Base-by-base conservation (phyloP, 2,797 vertebrate genomes). In the Neosalanx taihuensis region DNA sequence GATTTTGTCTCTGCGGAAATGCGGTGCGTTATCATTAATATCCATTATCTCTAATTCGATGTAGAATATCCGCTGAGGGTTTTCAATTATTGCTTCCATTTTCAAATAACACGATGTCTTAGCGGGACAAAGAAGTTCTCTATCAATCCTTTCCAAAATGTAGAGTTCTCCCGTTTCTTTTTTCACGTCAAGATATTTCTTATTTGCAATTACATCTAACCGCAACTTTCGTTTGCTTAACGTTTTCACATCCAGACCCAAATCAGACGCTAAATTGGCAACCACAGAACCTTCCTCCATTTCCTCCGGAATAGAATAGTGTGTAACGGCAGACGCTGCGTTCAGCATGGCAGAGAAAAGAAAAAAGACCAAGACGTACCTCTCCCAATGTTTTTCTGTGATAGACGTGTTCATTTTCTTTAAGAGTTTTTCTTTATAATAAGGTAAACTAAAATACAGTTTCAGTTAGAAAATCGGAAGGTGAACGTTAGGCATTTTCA, bases 21-120 rank as follows among this genome's bases (percentile, higher is more conserved):
- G 74, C 0, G 87, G 87, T n/a, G 87, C 76, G 72, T 90, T 89
- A 76, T 90, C 89, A 5, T 90, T 91, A 0, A 90, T 87, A 41
- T 87, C 86, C 0, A 80, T 0, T 3, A 87, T 78, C 56, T 90
- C 88, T 0, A 89, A 0, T 60, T 90, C 86, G 0, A 89, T 85
- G 0, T 87, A 84, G 41, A 88, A 89, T 0, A 88, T 89, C 0
- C 89, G 30, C 0, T 86, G 0, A 0, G 91, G 91, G 0, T 85
- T 90, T 64, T 91, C 88, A 0, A 92, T 0, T 2, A 69, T 86
- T 0, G 73, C 64, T 0, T 91, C 88, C 4, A 92, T 41, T 61
- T 60, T 89, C 0, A 93, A 17, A 58, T 81, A 90, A 4, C 91
- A 93, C 0, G 77, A 80, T 0, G 56, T 57, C 12, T 85, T 87